phyloP scores from a whole-genome alignment of 2,113 vertebrate species.

The Semicossyphus pulcher region DNA sequence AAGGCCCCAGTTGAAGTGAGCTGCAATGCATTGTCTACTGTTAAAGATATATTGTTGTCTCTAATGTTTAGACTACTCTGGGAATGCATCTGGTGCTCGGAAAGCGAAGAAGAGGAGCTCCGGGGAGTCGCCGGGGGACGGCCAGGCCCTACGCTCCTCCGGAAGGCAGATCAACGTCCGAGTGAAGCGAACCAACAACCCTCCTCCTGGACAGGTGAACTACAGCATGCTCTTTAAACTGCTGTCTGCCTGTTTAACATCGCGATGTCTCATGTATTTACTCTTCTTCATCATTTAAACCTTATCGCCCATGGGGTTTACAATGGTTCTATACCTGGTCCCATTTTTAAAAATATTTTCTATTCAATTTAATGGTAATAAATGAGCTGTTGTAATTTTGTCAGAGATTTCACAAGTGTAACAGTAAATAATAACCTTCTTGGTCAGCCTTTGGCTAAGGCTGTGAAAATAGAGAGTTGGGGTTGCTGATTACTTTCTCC shows the following conservation, averaged over 20 bases:
- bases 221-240: neutral
- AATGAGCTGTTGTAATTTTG: too few relatives aligned
- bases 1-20: constrained; percentile 10
- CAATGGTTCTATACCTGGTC: neutral
- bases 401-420: too few relatives aligned
- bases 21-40: neutral
- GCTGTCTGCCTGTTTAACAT: too few relatives aligned
- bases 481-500: neutral
- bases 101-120: constrained; percentile 88
- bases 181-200: constrained; percentile 78
- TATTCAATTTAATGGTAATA: too few relatives aligned
- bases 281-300: too few relatives aligned
- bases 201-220: constrained; percentile 78
- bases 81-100: constrained; percentile 83
- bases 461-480: too few relatives aligned
- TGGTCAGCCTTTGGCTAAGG: too few relatives aligned
- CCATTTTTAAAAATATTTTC: too few relatives aligned
- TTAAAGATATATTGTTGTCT: neutral
- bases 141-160: constrained; percentile 89
- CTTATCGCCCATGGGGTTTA: too few relatives aligned
- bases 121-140: constrained; percentile 86
- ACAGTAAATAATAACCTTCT: too few relatives aligned
- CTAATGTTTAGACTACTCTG: constrained; percentile 75
- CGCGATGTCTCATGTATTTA: neutral
- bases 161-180: constrained; percentile 88